Conservation (phyloP, 2,113 vertebrate species). For the Mus pahari region DNA sequence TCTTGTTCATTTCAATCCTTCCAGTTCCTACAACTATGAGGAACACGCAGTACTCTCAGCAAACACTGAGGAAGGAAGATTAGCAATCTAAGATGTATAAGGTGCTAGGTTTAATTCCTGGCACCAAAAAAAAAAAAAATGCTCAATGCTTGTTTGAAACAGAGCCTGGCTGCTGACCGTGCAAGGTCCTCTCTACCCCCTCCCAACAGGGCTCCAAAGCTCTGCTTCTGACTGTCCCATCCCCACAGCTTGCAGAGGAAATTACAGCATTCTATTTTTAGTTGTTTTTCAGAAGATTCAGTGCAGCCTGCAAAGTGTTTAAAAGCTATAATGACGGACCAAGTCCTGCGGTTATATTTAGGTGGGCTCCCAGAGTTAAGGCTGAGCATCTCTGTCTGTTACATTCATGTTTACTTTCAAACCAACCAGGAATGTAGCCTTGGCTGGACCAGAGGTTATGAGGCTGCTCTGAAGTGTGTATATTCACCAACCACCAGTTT, state of each 20-base stretch:
- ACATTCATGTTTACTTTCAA: neutral
- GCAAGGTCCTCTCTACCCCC: rapidly evolving
- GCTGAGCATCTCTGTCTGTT: neutral
- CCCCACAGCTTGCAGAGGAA: neutral
- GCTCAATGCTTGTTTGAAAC: neutral
- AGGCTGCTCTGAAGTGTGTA: neutral
- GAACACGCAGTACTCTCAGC: neutral
- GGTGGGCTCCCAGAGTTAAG: neutral
- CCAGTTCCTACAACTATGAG: neutral
- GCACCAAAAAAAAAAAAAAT: neutral
- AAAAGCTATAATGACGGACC: neutral
- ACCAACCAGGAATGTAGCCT: neutral
- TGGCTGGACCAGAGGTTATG: neutral
- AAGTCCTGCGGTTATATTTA: neutral
- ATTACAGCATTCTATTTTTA: slow-evolving; percentile 15
- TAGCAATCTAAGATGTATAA: neutral
- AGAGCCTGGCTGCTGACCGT: rapidly evolving
- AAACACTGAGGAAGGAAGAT: neutral
- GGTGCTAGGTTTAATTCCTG: neutral
- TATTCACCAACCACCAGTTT: neutral
- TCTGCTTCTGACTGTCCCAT: neutral
- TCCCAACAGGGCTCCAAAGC: neutral
- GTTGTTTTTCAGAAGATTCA: slow-evolving; percentile 31
- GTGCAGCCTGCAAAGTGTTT: neutral
- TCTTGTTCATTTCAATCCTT: neutral